Evolutionary conservation across 1,140 invertebrate genomes (phyloP).

Genomic region (Trichomalopsis sarcophagae): DNA sequence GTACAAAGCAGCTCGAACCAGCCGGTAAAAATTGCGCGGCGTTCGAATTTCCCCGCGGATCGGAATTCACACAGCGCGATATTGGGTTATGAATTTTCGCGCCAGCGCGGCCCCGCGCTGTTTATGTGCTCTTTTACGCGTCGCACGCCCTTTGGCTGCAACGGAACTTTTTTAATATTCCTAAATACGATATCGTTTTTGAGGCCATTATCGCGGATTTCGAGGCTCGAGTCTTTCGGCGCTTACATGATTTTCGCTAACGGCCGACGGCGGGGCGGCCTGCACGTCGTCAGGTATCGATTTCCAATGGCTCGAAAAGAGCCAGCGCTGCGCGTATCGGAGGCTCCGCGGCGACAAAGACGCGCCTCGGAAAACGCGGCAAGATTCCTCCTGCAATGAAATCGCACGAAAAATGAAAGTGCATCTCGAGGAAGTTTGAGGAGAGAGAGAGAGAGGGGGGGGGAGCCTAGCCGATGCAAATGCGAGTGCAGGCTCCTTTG

Average conservation of each 20-base stretch:
- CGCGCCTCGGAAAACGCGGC: neutral
- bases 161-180: conserved; percentile 8
- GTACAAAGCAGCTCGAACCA: neutral
- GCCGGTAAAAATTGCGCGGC: neutral
- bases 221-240: neutral
- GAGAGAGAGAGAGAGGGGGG: neutral
- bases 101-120: neutral
- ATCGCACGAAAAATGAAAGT: too few species aligned
- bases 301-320: conserved; percentile 23
- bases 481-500: conserved; percentile 4
- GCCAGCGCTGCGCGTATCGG: neutral
- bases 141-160: too few species aligned
- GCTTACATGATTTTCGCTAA: conserved; percentile 4
- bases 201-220: neutral
- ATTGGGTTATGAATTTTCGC: conserved; percentile 28
- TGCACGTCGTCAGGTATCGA: neutral
- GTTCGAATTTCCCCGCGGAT: conserved; percentile 48
- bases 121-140: too few species aligned
- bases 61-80: conserved; percentile 47
- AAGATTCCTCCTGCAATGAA: too few species aligned
- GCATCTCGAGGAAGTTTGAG: too few species aligned
- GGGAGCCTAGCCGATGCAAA: neutral
- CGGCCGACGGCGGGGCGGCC: neutral
- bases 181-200: conserved; percentile 16
- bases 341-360: neutral